phyloP scores from a whole-genome alignment of 1,140 invertebrate genomes.

The Mylabris phalerata region DNA sequence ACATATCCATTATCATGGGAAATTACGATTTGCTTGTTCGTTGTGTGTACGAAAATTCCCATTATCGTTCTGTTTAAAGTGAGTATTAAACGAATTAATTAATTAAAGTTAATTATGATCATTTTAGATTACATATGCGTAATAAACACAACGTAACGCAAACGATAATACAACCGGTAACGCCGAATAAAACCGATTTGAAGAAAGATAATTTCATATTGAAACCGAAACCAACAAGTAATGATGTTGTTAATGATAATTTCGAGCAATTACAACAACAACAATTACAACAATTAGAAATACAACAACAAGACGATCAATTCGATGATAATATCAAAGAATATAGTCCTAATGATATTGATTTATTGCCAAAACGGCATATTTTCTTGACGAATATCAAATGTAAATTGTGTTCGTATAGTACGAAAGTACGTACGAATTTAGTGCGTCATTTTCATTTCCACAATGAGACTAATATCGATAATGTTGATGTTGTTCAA shows the following conservation, averaged over 20 bases:
- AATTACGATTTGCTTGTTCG: constrained; percentile 44
- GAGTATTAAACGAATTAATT: constrained; percentile 1
- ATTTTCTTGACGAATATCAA: constrained; percentile 57
- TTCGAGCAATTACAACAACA: too few species aligned
- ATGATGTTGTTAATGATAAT: constrained; percentile 1
- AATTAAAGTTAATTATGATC: background rate
- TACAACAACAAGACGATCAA: constrained; percentile 1
- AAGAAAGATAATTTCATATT: constrained; percentile 49
- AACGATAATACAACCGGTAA: constrained; percentile 44
- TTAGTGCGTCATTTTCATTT: constrained; percentile 63
- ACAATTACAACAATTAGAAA: constrained; percentile 17
- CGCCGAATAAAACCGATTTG: constrained; percentile 46
- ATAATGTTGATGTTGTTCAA: constrained; percentile 30
- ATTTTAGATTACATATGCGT: constrained; percentile 48
- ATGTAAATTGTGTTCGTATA: constrained; percentile 61
- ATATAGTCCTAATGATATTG: constrained; percentile 55
- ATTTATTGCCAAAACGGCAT: constrained; percentile 54
- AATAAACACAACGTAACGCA: constrained; percentile 45
- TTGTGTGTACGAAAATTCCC: constrained; percentile 41
- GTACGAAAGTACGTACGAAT: constrained; percentile 67
- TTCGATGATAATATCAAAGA: constrained; percentile 36
- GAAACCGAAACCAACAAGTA: constrained; percentile 36
- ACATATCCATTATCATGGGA: constrained; percentile 42
- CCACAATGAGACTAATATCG: constrained; percentile 51
- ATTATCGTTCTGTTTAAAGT: constrained; percentile 14